A percentile compares a stretch with the other conserved stretches of the same genome.
These are phyloP conservation scores for Baronia brevicornis DNA, from an alignment of 2,888 invertebrate species.

Conservation along the genomic window DNA sequence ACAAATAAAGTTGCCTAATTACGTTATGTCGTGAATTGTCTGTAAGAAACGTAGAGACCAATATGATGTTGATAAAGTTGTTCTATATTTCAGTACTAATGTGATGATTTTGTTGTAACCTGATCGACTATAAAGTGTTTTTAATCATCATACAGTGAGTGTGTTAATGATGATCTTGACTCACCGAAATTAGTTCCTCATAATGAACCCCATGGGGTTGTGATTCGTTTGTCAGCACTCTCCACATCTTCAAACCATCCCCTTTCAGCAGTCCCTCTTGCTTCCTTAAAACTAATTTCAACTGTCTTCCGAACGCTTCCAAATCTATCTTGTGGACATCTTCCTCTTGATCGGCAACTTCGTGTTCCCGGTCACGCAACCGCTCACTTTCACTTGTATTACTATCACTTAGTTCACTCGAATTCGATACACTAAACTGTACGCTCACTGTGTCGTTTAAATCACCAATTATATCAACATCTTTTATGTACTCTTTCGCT, in stretches of 20 bases:
- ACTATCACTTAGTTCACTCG: conserved; percentile 47
- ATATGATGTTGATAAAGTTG: too few relatives aligned
- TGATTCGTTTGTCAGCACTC: conserved; percentile 84
- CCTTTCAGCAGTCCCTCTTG: conserved; percentile 86
- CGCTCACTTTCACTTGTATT: conserved; percentile 36
- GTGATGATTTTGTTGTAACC: too few relatives aligned
- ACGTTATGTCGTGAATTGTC: too few relatives aligned
- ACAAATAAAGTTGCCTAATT: too few relatives aligned
- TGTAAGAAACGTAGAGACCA: too few relatives aligned
- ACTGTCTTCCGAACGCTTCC: conserved; percentile 85
- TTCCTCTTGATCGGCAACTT: conserved; percentile 52
- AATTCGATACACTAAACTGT: conserved; percentile 53
- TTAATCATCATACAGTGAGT: too few relatives aligned
- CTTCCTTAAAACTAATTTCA: conserved; percentile 83
- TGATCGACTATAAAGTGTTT: too few relatives aligned
- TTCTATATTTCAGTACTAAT: too few relatives aligned
- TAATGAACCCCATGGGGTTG: conserved; percentile 87
- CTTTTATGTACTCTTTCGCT: conserved; percentile 52
- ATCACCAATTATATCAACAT: conserved; percentile 59
- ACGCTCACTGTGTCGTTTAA: conserved; percentile 61
- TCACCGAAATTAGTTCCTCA: conserved; percentile 84
- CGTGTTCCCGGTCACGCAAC: conserved; percentile 43
- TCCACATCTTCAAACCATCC: conserved; percentile 87
- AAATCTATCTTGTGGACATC: conserved; percentile 81
- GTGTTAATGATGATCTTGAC: conserved; percentile 30